phyloP scores from a whole-genome alignment of 2,113 vertebrate species.

The Capra hircus region DNA sequence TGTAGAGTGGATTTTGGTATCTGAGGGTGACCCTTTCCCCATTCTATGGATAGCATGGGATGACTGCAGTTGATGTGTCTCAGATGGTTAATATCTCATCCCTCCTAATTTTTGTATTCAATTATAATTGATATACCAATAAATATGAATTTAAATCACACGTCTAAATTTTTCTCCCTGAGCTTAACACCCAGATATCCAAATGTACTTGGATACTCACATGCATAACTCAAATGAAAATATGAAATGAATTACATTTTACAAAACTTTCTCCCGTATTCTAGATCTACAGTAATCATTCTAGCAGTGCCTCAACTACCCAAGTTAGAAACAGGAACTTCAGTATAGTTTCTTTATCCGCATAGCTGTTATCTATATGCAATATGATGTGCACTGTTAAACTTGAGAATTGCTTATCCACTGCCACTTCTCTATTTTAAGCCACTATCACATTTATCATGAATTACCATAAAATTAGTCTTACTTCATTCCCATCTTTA shows the following conservation, averaged over 20 bases:
- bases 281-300: neutral
- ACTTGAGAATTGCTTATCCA: neutral
- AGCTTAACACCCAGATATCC: neutral
- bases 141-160: neutral
- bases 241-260: neutral
- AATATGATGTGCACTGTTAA: neutral
- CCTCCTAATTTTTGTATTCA: neutral
- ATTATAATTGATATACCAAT: neutral
- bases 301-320: neutral
- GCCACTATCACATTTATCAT: neutral
- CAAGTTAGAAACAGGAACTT: neutral
- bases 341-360: neutral
- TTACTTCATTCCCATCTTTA: neutral
- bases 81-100: neutral
- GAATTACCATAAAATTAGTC: neutral
- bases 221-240: neutral
- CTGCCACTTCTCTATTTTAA: neutral
- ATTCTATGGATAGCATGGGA: neutral
- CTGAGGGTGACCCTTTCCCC: neutral
- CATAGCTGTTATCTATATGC: neutral
- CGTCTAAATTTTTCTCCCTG: neutral
- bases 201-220: neutral
- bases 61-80: neutral
- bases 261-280: neutral
- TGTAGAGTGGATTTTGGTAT: neutral